phyloP scores from a whole-genome alignment of 2,797 vertebrate species.

The Propithecus deckenii region DNA sequence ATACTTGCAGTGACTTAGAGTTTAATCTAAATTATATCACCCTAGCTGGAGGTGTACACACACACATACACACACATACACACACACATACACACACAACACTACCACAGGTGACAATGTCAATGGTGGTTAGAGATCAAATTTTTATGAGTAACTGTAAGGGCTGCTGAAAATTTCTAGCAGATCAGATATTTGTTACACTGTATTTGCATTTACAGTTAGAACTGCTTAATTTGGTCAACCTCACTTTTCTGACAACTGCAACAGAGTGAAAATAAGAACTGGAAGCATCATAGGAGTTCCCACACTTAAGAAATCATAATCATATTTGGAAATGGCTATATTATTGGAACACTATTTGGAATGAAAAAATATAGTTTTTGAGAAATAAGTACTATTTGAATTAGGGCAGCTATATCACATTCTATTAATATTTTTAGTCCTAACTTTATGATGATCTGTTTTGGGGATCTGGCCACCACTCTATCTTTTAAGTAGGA shows the following conservation, averaged over 20 bases:
- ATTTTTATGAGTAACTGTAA: not conserved
- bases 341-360: not conserved
- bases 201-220: not conserved
- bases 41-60: not conserved
- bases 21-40: not conserved
- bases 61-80: not conserved
- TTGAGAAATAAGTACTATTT: not conserved
- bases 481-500: not conserved
- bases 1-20: not conserved
- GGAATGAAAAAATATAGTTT: not conserved
- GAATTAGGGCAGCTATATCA: not conserved
- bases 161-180: not conserved
- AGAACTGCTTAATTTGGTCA: not conserved
- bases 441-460: not conserved
- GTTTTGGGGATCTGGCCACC: not conserved
- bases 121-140: not conserved
- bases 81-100: not conserved
- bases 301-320: not conserved
- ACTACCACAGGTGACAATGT: not conserved
- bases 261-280: not conserved
- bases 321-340: not conserved
- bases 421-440: not conserved
- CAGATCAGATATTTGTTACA: not conserved
- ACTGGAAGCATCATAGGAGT: accelerated
- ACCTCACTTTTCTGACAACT: not conserved